Base-by-base conservation (phyloP, 1,140 invertebrate genomes). In the Lepidurus apus region DNA sequence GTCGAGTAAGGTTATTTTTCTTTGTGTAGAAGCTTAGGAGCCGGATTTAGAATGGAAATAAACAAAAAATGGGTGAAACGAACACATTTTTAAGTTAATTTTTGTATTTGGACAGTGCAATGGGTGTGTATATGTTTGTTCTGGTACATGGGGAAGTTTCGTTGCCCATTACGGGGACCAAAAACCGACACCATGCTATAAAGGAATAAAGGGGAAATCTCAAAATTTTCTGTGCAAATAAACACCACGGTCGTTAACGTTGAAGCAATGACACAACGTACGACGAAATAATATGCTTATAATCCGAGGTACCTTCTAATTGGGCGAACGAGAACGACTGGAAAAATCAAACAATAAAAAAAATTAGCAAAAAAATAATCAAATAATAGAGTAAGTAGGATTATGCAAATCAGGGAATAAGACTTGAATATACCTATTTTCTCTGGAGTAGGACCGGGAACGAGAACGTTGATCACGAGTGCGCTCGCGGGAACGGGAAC, bases 261-360 rank as follows among this genome's bases (percentile, higher is more conserved):
- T 34, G 34, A 34, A 34, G 3, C 34, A 34, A 34, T 34, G 34
- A 42, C 43, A 42, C 34, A 77, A 10, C 24, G 13, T 34, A 77
- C 1, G 21, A 45, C 7, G 21, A 77, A n/a, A 77, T 13, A 13
- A 42, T 45, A 7, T 45, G 21, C n/a, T 21, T 78, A 43, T 73
- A 73, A 74, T 74, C 11, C 13, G 43, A 44, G 47, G 75, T 43
- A 45, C 45, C 42, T 74, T 79, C 24, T 79, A 79, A 45, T 74
- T 79, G 42, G 78, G 78, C 11, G 78, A 79, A 26, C 78, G 78
- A 24, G 78, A 79, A 79, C 78, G 78, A 44, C 78, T 79, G 42
- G 73, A 74, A 17, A 73, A 75, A 42, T 78, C 26, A 42, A 24
- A 43, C 34, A 43, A 21, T 21, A 13, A n/a, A n/a, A n/a, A n/a